These are phyloP conservation scores for Drosophila chauvacae DNA, from an alignment of 1,140 invertebrate genomes.

Conservation along the genomic window DNA sequence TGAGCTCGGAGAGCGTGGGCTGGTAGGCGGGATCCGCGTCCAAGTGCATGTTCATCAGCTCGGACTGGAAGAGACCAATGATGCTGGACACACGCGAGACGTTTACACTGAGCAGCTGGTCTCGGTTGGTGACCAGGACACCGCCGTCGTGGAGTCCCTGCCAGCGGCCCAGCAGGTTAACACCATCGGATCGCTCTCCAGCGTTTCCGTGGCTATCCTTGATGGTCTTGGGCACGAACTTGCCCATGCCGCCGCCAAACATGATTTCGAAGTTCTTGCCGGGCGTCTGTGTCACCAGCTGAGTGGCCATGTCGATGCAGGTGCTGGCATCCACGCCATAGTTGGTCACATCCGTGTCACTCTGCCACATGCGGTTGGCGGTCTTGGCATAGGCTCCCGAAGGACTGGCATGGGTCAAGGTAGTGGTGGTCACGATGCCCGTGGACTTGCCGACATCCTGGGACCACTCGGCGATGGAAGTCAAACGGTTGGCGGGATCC, in stretches of 20 bases:
- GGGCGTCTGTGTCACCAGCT: constrained; percentile 88
- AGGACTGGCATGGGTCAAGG: constrained; percentile 82
- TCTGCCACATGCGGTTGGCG: constrained; percentile 91
- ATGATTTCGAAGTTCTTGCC: constrained; percentile 87
- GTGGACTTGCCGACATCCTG: constrained; percentile 88
- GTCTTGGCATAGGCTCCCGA: constrained; percentile 85
- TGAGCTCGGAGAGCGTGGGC: constrained; percentile 92
- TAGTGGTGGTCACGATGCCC: constrained; percentile 82
- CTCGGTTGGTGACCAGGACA: constrained; percentile 88
- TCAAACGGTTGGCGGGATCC: constrained; percentile 85
- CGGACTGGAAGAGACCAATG: constrained; percentile 85
- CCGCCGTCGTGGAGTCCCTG: constrained; percentile 58
- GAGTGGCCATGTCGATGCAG: constrained; percentile 86
- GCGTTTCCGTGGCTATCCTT: constrained; percentile 85
- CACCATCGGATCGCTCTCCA: constrained; percentile 85
- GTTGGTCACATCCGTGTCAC: constrained; percentile 87
- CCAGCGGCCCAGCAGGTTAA: constrained; percentile 86
- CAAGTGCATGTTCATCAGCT: constrained; percentile 86
- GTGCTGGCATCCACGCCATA: constrained; percentile 80
- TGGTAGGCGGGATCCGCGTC: constrained; percentile 86
- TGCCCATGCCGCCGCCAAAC: constrained; percentile 88
- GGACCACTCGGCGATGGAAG: constrained; percentile 93
- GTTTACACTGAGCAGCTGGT: constrained; percentile 84
- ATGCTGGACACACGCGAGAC: constrained; percentile 62
- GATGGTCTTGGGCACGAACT: constrained; percentile 86